Conservation (phyloP, 1,140 invertebrate species). For the Ylistrum balloti region DNA sequence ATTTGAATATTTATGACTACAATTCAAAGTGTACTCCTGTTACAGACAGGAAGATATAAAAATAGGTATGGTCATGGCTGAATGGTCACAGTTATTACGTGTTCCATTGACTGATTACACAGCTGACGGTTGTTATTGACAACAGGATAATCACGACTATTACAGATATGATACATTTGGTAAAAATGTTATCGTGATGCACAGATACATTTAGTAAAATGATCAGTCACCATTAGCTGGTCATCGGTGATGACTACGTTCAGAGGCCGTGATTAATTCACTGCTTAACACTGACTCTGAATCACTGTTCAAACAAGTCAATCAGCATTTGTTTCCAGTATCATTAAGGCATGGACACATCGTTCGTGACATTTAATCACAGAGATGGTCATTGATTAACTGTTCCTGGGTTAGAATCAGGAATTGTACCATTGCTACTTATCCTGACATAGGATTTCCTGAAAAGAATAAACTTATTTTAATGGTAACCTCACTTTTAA, state of each 20-base stretch:
- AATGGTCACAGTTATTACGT: not conserved
- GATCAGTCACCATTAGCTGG: slow-evolving; percentile 8
- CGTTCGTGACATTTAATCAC: too few species aligned
- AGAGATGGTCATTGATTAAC: too few species aligned
- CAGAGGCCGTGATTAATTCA: not conserved
- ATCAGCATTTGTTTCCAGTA: not conserved
- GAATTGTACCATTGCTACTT: too few species aligned
- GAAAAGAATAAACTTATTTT: too few species aligned
- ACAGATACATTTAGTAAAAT: slow-evolving; percentile 11
- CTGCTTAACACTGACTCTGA: not conserved
- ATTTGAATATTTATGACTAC: slow-evolving; percentile 36
- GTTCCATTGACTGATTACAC: not conserved
- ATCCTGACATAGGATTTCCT: too few species aligned
- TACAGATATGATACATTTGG: slow-evolving; percentile 29
- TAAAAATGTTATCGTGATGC: not conserved
- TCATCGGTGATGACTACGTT: not conserved
- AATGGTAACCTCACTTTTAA: too few species aligned
- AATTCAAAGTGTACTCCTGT: slow-evolving; percentile 17
- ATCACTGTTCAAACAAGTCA: slow-evolving; percentile 27
- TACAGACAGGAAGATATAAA: slow-evolving; percentile 8
- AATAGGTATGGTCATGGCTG: slow-evolving; percentile 21
- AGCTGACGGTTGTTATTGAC: not conserved
- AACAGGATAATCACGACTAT: not conserved
- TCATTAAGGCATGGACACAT: too few species aligned
- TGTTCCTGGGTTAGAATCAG: too few species aligned